Conservation (phyloP, 2,888 invertebrate genomes). For the Cybosia mesomella region DNA sequence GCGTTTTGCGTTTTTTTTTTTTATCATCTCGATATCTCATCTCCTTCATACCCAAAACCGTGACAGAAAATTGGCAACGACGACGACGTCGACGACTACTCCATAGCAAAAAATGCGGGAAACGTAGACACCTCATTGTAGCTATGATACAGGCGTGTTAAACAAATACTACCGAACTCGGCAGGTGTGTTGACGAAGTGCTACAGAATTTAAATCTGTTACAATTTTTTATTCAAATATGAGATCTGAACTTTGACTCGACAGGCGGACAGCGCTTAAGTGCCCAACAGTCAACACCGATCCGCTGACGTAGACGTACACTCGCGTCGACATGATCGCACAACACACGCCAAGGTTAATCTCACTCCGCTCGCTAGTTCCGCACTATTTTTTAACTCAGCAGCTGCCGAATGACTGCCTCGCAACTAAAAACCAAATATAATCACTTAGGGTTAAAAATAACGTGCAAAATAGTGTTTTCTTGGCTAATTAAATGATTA, state of each 20-base stretch:
- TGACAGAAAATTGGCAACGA: no score
- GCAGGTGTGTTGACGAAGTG: background rate
- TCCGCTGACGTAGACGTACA: background rate
- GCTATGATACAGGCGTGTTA: no score
- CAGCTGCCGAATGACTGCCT: background rate
- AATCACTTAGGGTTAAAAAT: background rate
- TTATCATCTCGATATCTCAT: no score
- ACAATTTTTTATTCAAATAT: background rate
- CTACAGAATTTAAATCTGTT: background rate
- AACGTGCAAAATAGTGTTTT: constrained; percentile 3
- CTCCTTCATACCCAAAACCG: no score
- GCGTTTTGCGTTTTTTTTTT: no score
- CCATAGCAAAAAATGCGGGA: no score
- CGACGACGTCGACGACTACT: no score
- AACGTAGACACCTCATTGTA: no score
- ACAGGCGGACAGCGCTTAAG: background rate
- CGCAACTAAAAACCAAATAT: background rate
- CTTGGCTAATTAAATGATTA: background rate
- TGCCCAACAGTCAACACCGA: background rate
- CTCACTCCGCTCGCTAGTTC: constrained; percentile 6
- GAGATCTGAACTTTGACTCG: constrained; percentile 2
- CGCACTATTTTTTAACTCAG: constrained; percentile 7
- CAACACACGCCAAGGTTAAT: constrained; percentile 15
- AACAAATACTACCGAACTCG: background rate
- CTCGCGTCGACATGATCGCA: constrained; percentile 9